Conservation (phyloP, 1,140 invertebrate genomes). For the Leptestheria dahalacensis region DNA sequence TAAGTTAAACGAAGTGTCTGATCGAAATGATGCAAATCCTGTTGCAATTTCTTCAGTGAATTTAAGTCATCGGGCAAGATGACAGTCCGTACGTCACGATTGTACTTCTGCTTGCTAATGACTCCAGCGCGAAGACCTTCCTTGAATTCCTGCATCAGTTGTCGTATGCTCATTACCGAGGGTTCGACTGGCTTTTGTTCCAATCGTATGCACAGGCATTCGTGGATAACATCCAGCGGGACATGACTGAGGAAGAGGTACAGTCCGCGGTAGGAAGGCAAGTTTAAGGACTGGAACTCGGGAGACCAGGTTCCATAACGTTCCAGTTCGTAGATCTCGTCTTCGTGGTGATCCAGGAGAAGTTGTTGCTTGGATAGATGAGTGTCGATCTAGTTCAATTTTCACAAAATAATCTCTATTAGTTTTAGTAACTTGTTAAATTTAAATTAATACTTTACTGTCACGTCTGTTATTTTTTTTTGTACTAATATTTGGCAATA, state of each 20-base stretch:
- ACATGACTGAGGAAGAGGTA: conserved; percentile 72
- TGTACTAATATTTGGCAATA: too few species aligned
- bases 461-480: too few species aligned
- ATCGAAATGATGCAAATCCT: neutral
- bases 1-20: neutral
- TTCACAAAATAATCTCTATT: too few species aligned
- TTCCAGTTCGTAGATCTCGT: conserved; percentile 30
- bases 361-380: neutral
- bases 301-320: conserved; percentile 59
- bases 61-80: conserved; percentile 26
- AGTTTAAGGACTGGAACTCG: conserved; percentile 52
- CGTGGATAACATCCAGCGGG: conserved; percentile 71
- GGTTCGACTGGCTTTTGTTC: conserved; percentile 69
- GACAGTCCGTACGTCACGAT: conserved; percentile 46
- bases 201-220: conserved; percentile 65
- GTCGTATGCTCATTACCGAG: conserved; percentile 64
- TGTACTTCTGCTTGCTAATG: conserved; percentile 52
- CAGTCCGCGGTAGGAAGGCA: conserved; percentile 61
- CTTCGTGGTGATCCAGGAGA: conserved; percentile 22
- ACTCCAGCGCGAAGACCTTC: conserved; percentile 66
- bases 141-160: conserved; percentile 72
- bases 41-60: neutral
- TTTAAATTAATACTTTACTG: too few species aligned
- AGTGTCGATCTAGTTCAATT: too few species aligned
- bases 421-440: too few species aligned